phyloP scores from a whole-genome alignment of 92 coral and sea anemone species.

The Diadumene lineata region DNA sequence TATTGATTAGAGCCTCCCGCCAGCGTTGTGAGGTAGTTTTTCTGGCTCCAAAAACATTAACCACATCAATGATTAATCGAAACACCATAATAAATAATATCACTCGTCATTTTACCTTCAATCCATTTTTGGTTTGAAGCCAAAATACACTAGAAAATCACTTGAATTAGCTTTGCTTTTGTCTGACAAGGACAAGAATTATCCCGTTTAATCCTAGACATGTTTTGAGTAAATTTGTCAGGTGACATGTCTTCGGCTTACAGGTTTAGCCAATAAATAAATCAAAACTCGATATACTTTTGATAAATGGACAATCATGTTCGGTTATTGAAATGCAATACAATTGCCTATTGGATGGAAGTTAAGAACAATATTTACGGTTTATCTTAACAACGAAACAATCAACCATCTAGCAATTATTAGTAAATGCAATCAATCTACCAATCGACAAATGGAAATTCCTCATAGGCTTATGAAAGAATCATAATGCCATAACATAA shows the following conservation, averaged over 20 bases:
- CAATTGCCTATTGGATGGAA: not conserved
- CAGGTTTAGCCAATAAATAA: slow-evolving; percentile 16
- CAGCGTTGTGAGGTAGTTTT: slow-evolving; percentile 2
- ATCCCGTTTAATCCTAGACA: not conserved
- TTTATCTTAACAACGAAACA: not conserved
- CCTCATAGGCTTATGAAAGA: not conserved
- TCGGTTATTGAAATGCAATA: not conserved
- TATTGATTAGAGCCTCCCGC: slow-evolving; percentile 6
- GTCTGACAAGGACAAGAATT: not conserved
- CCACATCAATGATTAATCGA: slow-evolving; percentile 14
- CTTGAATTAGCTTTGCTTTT: not conserved
- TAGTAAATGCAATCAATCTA: not conserved
- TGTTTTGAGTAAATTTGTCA: not conserved
- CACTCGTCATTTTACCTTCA: not conserved
- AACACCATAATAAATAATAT: not conserved
- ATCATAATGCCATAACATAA: too few relatives aligned
- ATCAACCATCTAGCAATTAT: not conserved
- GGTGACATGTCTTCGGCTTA: not conserved
- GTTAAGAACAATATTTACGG: slow-evolving; percentile 1
- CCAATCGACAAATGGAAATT: not conserved
- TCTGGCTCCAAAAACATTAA: slow-evolving; percentile 23
- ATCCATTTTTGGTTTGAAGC: not conserved
- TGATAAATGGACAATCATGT: slow-evolving; percentile 14
- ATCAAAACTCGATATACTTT: slow-evolving; percentile 7
- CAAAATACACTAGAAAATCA: not conserved